Conservation (phyloP, 2,888 invertebrate genomes). For the Caenorhabditis auriculariae region DNA sequence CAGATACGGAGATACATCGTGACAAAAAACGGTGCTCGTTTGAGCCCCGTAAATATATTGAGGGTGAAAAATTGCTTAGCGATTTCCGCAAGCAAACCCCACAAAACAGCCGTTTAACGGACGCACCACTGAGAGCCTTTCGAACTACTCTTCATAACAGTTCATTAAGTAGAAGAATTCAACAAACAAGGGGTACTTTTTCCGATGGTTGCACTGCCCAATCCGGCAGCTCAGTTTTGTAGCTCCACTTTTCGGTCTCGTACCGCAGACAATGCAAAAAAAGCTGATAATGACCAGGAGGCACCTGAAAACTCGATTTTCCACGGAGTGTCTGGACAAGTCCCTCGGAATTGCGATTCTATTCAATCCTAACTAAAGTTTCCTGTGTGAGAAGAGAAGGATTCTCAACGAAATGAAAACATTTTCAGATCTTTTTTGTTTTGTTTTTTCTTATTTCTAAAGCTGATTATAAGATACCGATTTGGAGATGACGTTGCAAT, state of each 20-base stretch:
- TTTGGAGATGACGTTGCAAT: conserved; percentile 55
- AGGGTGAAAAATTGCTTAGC: too few species aligned
- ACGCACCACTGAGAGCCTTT: background rate
- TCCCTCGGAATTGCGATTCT: background rate
- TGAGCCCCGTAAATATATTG: too few species aligned
- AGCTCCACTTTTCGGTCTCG: conserved; percentile 53
- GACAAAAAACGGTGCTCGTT: too few species aligned
- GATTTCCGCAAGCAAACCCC: too few species aligned
- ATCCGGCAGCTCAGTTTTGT: conserved; percentile 51
- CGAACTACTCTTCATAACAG: background rate
- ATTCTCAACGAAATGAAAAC: too few species aligned
- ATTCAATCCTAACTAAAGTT: background rate
- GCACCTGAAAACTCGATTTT: conserved; percentile 17
- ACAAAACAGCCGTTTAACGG: too few species aligned
- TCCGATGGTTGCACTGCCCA: conserved; percentile 47
- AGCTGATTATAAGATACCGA: conserved; percentile 12
- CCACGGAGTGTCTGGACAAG: background rate
- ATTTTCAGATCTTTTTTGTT: background rate
- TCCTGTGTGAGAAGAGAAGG: background rate
- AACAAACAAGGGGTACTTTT: background rate
- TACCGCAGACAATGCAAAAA: conserved; percentile 61
- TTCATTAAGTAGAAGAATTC: too few species aligned
- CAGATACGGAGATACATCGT: too few species aligned
- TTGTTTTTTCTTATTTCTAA: background rate
- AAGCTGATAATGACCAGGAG: conserved; percentile 47